phyloP scores from a whole-genome alignment of 2,113 vertebrate species.

The Buteo buteo region DNA sequence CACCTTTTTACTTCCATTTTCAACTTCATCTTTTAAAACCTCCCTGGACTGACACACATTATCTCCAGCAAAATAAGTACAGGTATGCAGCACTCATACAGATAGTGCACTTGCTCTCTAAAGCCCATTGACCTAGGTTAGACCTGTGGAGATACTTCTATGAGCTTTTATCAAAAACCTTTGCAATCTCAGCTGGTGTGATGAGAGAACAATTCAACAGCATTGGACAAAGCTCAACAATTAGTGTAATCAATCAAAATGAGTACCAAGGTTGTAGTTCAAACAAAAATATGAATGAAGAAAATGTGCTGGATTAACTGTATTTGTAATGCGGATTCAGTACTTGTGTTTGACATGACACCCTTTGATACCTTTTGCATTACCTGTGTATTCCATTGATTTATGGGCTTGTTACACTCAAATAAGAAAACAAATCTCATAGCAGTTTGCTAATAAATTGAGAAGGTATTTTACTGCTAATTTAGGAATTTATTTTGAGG shows the following conservation, averaged over 20 bases:
- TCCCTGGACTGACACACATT: neutral
- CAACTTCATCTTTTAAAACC: neutral
- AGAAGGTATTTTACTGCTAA: conserved; percentile 28
- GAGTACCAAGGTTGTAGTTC: neutral
- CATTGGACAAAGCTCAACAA: neutral
- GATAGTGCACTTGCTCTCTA: neutral
- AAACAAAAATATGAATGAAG: neutral
- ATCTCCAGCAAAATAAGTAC: neutral
- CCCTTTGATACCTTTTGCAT: neutral
- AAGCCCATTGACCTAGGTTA: neutral
- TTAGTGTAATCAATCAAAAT: conserved; percentile 2
- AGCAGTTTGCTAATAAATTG: neutral
- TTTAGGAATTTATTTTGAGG: conserved; percentile 58
- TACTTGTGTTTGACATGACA: neutral
- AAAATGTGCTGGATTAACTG: neutral
- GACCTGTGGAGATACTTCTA: neutral
- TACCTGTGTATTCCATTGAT: neutral
- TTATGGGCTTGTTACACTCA: neutral
- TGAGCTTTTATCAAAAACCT: neutral
- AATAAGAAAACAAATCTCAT: neutral
- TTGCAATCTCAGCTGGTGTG: neutral
- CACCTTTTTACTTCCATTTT: neutral
- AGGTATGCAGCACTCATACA: neutral
- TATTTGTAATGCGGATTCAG: neutral
- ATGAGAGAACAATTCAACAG: neutral